These are phyloP conservation scores for Bufo bufo DNA, from an alignment of 2,113 vertebrate genomes.

Conservation along the genomic window DNA sequence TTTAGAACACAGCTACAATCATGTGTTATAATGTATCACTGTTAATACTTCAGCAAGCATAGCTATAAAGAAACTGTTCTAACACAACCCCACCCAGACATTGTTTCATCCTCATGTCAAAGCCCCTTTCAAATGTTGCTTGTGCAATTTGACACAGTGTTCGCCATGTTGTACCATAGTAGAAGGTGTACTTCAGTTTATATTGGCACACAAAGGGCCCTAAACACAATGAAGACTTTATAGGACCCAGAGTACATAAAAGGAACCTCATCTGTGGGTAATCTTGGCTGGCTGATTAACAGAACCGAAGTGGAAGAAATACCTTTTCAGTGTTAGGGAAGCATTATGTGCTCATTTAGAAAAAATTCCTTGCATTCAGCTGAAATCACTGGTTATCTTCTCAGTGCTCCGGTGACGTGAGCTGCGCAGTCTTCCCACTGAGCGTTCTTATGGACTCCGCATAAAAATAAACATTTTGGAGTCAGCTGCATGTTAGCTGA, in stretches of 20 bases:
- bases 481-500: conserved; percentile 42
- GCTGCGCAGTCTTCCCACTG: conserved; percentile 16
- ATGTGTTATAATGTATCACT: neutral
- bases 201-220: conserved; percentile 50
- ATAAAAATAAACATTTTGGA: conserved; percentile 32
- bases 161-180: conserved; percentile 40
- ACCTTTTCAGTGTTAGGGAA: neutral
- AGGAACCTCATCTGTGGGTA: conserved; percentile 47
- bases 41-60: neutral
- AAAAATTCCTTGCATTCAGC: conserved; percentile 26
- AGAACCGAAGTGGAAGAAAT: conserved; percentile 30
- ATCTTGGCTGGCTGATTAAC: conserved; percentile 35
- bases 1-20: no score
- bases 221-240: conserved; percentile 30
- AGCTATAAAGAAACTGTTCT: neutral
- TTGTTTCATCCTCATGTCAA: neutral
- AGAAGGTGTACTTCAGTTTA: conserved; percentile 56
- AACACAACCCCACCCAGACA: neutral
- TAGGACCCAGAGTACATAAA: conserved; percentile 15
- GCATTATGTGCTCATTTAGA: conserved; percentile 4
- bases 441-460: conserved; percentile 31
- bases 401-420: conserved; percentile 1
- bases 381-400: conserved; percentile 41
- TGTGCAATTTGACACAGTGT: conserved; percentile 22
- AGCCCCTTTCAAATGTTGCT: neutral